phyloP scores from a whole-genome alignment of 2,888 invertebrate genomes.

The Cyclophora punctaria region DNA sequence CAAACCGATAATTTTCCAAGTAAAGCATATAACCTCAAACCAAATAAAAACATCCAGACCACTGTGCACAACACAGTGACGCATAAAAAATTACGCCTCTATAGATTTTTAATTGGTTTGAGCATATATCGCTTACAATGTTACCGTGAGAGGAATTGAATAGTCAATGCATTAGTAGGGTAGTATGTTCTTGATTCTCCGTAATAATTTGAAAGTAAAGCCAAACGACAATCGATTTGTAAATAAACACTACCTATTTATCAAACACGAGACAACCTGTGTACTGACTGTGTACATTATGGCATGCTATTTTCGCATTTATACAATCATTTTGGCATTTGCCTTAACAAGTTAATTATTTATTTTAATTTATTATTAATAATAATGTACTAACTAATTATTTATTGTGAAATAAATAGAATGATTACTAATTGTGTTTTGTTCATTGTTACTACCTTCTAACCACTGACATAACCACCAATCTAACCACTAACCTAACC shows the following conservation, averaged over 20 bases:
- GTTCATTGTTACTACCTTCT: slow-evolving; percentile 12
- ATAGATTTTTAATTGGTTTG: too few relatives aligned
- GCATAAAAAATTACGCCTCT: too few relatives aligned
- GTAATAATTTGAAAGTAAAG: slow-evolving; percentile 25
- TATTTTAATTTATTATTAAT: slow-evolving; percentile 44
- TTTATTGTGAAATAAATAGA: slow-evolving; percentile 62
- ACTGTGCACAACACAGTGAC: too few relatives aligned
- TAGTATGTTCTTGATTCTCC: slow-evolving; percentile 15
- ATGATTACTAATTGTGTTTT: slow-evolving; percentile 32
- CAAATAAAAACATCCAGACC: too few relatives aligned
- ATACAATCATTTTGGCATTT: slow-evolving; percentile 45
- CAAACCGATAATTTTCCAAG: too few relatives aligned
- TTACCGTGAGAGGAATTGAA: too few relatives aligned
- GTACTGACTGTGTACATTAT: slow-evolving; percentile 56
- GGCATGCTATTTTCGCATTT: slow-evolving; percentile 62
- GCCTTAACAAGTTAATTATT: slow-evolving; percentile 34
- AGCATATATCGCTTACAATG: too few relatives aligned
- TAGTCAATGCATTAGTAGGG: too few relatives aligned
- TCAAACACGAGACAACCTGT: slow-evolving; percentile 34
- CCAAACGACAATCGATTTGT: slow-evolving; percentile 33
- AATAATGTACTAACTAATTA: slow-evolving; percentile 49
- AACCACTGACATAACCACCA: not conserved
- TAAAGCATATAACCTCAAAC: too few relatives aligned
- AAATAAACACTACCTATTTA: slow-evolving; percentile 61
- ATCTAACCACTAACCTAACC: too few relatives aligned